These are phyloP conservation scores for Takifugu ocellatus DNA, from an alignment of 2,797 vertebrate genomes.

Conservation along the genomic window DNA sequence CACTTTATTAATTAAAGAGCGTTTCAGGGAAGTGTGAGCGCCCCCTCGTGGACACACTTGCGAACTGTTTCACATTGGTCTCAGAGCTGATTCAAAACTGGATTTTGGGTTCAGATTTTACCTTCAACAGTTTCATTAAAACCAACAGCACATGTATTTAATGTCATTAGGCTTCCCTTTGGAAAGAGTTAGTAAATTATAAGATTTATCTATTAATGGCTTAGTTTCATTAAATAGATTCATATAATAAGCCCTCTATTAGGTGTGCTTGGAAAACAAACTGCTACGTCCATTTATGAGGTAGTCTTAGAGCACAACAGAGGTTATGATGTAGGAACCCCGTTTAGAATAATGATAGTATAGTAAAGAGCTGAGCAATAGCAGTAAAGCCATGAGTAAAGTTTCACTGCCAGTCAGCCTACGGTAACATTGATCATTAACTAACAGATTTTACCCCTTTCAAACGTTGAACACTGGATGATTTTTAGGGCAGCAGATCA, in stretches of 20 bases:
- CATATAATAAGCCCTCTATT: conserved; percentile 15
- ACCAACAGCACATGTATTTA: background rate
- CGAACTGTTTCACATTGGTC: no score
- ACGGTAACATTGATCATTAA: conserved; percentile 8
- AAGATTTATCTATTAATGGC: no score
- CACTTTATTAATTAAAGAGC: conserved; percentile 3
- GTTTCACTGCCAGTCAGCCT: conserved; percentile 58
- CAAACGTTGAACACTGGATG: background rate
- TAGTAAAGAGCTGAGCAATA: background rate
- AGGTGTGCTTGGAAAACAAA: no score
- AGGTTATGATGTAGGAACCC: no score
- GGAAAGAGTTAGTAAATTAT: background rate
- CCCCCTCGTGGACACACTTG: background rate
- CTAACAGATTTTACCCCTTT: no score
- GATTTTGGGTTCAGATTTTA: background rate
- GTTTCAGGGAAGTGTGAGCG: conserved; percentile 4
- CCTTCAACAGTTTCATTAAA: no score
- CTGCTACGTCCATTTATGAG: no score
- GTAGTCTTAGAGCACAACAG: no score
- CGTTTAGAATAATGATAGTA: no score
- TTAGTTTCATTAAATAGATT: conserved; percentile 2
- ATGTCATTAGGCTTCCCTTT: conserved; percentile 8
- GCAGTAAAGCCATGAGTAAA: conserved; percentile 25
- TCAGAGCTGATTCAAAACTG: background rate
- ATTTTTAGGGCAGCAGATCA: background rate